Evolutionary conservation across 2,797 vertebrate species (phyloP), one percentile per base, ranked within the genome.

Genomic region (Clarias platycephalus): DNA sequence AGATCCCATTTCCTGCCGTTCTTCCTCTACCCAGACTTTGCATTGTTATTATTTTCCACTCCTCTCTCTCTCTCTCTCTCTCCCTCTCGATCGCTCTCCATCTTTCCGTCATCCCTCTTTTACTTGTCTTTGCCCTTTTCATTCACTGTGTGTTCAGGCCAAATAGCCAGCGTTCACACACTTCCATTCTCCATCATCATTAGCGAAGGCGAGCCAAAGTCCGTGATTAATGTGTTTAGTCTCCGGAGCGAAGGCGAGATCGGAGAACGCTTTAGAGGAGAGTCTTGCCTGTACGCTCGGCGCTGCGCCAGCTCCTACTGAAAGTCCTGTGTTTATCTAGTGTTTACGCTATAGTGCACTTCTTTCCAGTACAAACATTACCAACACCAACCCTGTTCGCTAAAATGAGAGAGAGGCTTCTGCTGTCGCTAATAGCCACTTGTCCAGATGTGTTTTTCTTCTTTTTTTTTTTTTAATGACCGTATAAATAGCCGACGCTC

Each of bases 391-490:
- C 88, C 84, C 84, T 64, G 84, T 87, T 84, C 34, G 7, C 44
- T 84, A 67, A 77, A 80, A 81, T 49, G n/a, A 89, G 89, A 80
- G 66, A 57, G 81, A 81, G 68, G 62, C 83, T 80, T 82, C 80
- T n/a, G 83, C 88, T 86, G 84, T 84, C 82, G 28, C 83, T 85
- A 18, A 88, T 85, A 87, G 24, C 68, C 49, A 78, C 87, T 89
- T 87, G 60, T 66, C 58, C 87, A 87, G 85, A 84, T 87, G 68
- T 89, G 86, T 91, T 92, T 91, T 89, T 90, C 10, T 40, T 40
- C 7, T 40, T 91, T 93, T 91, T 89, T 91, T 92, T 91, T 89
- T 90, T n/a, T n/a, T n/a, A n/a, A n/a, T n/a, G n/a, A n/a, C n/a
- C n/a, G n/a, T 89, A 84, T 84, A 90, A 88, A 85, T 60, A 75